These are phyloP conservation scores for Boloria selene DNA, from an alignment of 2,888 invertebrate species.

Conservation along the genomic window DNA sequence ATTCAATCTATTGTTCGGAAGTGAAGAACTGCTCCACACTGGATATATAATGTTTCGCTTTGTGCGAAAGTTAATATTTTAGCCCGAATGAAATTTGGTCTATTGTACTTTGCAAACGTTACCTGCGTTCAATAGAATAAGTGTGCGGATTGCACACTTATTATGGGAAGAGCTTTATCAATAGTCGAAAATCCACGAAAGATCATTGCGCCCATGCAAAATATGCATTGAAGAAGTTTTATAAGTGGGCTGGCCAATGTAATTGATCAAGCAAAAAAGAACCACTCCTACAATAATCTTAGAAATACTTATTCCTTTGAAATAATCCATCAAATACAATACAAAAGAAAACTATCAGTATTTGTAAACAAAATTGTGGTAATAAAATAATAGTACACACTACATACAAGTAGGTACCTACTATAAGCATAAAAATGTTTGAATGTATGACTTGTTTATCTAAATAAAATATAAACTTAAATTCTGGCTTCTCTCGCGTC, in stretches of 20 bases:
- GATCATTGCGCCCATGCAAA: constrained; percentile 56
- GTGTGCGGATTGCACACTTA: constrained; percentile 69
- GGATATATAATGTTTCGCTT: constrained; percentile 78
- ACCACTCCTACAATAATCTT: constrained; percentile 35
- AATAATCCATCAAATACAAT: constrained; percentile 37
- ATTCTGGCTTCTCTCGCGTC: no score
- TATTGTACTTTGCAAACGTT: constrained; percentile 68
- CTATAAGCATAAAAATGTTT: no score
- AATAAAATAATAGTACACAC: no score
- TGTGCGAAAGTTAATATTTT: constrained; percentile 80
- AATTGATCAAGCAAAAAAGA: constrained; percentile 63
- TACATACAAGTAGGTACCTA: no score
- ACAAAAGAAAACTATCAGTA: constrained; percentile 11
- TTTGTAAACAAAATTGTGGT: constrained; percentile 13
- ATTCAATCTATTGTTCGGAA: constrained; percentile 79
- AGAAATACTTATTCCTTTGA: constrained; percentile 35
- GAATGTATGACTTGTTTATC: no score
- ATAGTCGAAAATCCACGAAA: constrained; percentile 61
- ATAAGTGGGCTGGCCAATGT: constrained; percentile 66
- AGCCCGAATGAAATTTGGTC: constrained; percentile 72
- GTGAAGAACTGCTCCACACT: constrained; percentile 78
- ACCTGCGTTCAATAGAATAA: constrained; percentile 72
- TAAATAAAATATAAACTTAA: no score
- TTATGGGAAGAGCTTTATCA: constrained; percentile 57
- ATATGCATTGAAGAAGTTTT: constrained; percentile 50